Base-by-base conservation (phyloP, 30 jellyfish, hydroid and myxozoan genomes). In the Thelohanellus kitauei region DNA sequence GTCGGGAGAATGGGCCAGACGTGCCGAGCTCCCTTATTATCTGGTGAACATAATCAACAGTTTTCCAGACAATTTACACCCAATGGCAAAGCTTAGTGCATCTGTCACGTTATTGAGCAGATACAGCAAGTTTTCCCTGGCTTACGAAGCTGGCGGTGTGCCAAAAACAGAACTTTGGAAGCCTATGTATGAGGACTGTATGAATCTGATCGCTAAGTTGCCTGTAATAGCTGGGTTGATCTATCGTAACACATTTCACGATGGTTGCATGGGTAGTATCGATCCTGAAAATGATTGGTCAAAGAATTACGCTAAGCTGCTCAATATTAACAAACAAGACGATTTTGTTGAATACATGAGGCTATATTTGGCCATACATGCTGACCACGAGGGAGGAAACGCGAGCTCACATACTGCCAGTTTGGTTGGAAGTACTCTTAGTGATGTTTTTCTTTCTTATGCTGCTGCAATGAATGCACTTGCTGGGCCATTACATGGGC, bases 351-450 rank as follows among this genome's bases (percentile, higher is more conserved):
- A 75, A 43, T 32, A 61, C 32, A 75, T 75, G 71, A 45, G 93
- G 13, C 49, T 75, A 54, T 75, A 75, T 56, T 40, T 75, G 47
- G 67, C 58, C 23, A 56, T 75, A 12, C 93, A 75, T 58, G 51
- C 85, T 57, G 93, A 75, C 57, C 93, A 75, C 45, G 93, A 75
- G 22, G 93, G 93, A 19, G 93, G 93, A 20, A 75, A 75, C 47
- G 93, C 63, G 16, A 75, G 93, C 48, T 87, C 93, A 14, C 93
- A 75, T 49, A 54, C 93, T n/a, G 53, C 83, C 4, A 87, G 65
- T 38, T 49, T 75, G 30, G 93, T 75, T 15, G 93, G 87, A 6
- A 61, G 87, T 50, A 88, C 93, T 2, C 59, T 60, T 0, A 55
- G 88, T 6, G 93, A 75, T 24, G 85, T 88, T 1, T 75, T 61